Base-by-base conservation (phyloP, 2,113 vertebrate species). In the Carassius carassius region DNA sequence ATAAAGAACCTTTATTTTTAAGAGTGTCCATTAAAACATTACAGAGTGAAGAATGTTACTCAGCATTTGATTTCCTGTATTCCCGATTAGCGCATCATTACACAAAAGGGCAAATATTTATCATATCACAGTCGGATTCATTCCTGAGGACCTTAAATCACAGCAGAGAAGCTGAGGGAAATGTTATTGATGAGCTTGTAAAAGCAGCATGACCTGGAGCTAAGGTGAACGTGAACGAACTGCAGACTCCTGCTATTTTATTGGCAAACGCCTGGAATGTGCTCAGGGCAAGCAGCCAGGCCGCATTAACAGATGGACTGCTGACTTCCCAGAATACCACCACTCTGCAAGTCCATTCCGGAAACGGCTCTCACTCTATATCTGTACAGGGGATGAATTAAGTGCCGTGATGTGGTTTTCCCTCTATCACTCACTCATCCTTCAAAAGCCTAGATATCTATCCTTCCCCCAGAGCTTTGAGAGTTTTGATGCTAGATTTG, bases 291-390 rank as follows among this genome's bases (percentile, higher is more conserved):
- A 23, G 62, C n/a, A 47, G 85, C 87, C 84, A 89, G 17, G 65
- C 35, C 70, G 79, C 63, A 37, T 82, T 83, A 83, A 83, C 79
- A 76, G 85, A 82, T 58, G 78, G 78, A 78, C 73, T 74, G 65
- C 84, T 84, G 82, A 79, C 67, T 88, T 84, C 87, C 79, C 79
- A 56, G 78, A 84, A 86, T 70, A 83, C 87, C 79, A 74, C 54
- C 77, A 79, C 56, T 37, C 79, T 81, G 62, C 16, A 37, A 76
- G 76, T 73, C 25, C 79, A 21, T 67, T 76, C 73, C 87, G 72
- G 63, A 85, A 75, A 69, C 47, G 54, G 56, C 78, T 23, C 74
- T 41, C 63, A 37, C 82, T 65, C 84, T 83, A 54, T 75, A 87
- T 85, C 83, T 84, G 70, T 19, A 29, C 13, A 56, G 81, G 70